Percentiles rank a stretch among this genome's conserved stretches.
phyloP scores from a whole-genome alignment of 2,888 invertebrate species.

The Diarsia brunnea region DNA sequence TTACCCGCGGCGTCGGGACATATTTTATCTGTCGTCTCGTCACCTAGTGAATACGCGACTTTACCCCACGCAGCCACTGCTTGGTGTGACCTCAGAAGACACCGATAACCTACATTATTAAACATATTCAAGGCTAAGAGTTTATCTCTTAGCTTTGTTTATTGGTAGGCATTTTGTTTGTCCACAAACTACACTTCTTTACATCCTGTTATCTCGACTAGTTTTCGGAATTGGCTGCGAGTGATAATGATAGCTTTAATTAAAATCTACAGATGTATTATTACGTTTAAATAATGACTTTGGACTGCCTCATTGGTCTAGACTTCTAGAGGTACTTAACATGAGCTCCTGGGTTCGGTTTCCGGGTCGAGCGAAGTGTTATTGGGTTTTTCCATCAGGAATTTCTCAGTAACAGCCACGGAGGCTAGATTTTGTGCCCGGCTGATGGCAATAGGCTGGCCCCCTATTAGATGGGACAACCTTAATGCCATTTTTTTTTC shows the following conservation, averaged over 20 bases:
- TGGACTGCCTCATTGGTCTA: no score
- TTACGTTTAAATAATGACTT: neutral
- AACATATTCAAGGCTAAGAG: conserved; percentile 46
- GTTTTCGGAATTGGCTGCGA: conserved; percentile 32
- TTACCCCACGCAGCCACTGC: neutral
- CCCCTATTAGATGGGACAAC: no score
- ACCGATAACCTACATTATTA: conserved; percentile 56
- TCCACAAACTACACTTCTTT: conserved; percentile 25
- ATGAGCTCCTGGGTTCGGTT: no score
- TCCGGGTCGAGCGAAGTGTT: no score
- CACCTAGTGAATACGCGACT: conserved; percentile 6
- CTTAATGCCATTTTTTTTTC: no score
- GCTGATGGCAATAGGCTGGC: no score
- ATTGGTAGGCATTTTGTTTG: conserved; percentile 34
- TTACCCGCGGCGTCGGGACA: neutral
- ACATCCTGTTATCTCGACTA: conserved; percentile 33
- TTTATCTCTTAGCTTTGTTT: conserved; percentile 51
- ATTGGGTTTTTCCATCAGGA: no score
- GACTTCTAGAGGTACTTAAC: no score
- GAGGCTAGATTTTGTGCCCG: no score
- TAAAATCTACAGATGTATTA: neutral
- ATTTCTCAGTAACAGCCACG: no score
- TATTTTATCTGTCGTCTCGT: neutral
- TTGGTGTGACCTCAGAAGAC: conserved; percentile 23
- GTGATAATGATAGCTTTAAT: neutral